Evolutionary conservation across 2,888 invertebrate genomes (phyloP), one percentile per base, ranked within the genome.

Genomic region (Drosophila falleni): DNA sequence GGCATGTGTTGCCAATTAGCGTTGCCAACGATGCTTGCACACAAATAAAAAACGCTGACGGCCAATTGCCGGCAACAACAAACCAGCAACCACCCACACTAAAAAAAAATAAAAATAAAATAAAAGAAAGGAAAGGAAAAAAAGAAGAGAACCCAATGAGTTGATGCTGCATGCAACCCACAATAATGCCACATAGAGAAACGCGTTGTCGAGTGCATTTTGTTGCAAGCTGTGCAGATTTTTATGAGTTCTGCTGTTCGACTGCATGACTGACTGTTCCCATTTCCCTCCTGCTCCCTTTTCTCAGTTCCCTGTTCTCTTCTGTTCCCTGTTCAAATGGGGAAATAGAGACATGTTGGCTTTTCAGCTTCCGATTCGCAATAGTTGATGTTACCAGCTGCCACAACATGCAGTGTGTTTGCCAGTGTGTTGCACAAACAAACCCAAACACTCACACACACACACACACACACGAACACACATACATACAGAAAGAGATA

Each of bases 291-390:
- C 23, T 23, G 8, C 8, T 6, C 26, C 26, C 4, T 4, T 26
- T 26, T 26, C 26, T 6, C 26, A 0, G 5, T 8, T 16, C 31
- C 11, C 13, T 26, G 29, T 26, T 15, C n/a, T 29, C 37, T 16
- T 19, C 23, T 23, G 1, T 10, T 29, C 56, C 61, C 29, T 73
- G 74, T 71, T 84, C 69, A 75, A 70, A 87, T 87, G 85, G 59
- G 74, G 89, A 85, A 85, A 85, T 85, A 87, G 86, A 85, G 89
- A 85, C 86, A 88, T 85, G 85, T 89, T 85, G 88, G 89, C 74
- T 85, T 85, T 88, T 65, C 87, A 69, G 78, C 83, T 80, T 88
- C 76, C 83, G 89, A 82, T 82, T 86, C 66, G 78, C 81, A 83
- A 78, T 83, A 80, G 89, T 80, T 80, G 76, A 69, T 80, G 67